A percentile compares a stretch with the other conserved stretches of the same genome.
phyloP scores from a whole-genome alignment of 2,113 vertebrate genomes.

The Daubentonia madagascariensis region DNA sequence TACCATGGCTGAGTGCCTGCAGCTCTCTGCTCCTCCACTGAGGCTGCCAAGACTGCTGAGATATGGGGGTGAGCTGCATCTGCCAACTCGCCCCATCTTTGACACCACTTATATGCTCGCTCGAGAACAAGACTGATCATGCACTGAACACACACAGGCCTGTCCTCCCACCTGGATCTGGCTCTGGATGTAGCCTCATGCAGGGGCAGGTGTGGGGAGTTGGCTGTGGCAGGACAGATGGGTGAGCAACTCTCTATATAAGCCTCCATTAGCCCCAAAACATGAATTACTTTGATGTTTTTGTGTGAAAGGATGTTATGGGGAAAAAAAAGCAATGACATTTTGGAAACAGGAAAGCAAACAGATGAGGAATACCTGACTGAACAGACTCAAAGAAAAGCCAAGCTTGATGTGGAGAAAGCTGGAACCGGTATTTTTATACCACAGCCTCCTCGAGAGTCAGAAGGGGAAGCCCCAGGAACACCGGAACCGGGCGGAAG shows the following conservation, averaged over 20 bases:
- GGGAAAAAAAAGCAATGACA: not conserved
- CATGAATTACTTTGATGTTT: not conserved
- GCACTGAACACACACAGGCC: not conserved
- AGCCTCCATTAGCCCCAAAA: not conserved
- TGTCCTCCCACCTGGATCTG: not conserved
- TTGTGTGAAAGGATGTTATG: not conserved
- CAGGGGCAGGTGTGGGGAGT: not conserved
- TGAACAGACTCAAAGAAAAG: not conserved
- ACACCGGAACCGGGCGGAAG: not conserved
- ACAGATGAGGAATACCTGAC: not conserved
- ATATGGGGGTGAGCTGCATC: not conserved
- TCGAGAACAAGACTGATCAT: not conserved
- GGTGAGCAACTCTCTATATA: not conserved
- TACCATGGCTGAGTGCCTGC: too few relatives aligned
- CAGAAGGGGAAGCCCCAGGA: not conserved
- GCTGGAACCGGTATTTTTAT: not conserved
- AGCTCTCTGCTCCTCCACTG: not conserved
- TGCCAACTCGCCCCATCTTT: rapidly evolving
- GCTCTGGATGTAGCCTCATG: not conserved
- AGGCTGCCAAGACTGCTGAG: not conserved
- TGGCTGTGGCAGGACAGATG: not conserved
- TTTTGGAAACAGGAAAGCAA: not conserved
- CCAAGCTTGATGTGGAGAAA: not conserved
- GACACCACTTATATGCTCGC: not conserved
- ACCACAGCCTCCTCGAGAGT: not conserved